phyloP scores from a whole-genome alignment of 2,113 vertebrate genomes.

The Gadus macrocephalus region DNA sequence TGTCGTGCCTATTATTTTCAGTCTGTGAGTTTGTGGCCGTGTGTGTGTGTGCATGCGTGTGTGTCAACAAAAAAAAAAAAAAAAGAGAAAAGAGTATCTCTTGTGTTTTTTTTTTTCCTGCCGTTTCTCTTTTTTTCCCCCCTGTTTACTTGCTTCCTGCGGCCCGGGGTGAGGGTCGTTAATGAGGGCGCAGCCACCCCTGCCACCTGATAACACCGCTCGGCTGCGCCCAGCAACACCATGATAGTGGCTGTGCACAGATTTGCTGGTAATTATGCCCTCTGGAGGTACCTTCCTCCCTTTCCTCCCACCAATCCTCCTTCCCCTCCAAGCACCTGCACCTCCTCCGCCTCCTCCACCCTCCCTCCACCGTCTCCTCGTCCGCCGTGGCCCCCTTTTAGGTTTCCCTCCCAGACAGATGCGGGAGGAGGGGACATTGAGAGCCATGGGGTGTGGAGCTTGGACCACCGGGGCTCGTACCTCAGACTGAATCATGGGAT shows the following conservation, averaged over 20 bases:
- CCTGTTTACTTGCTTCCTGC: constrained; percentile 27
- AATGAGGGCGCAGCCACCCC: constrained; percentile 51
- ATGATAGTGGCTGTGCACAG: constrained; percentile 7
- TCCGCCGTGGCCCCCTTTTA: too few species aligned
- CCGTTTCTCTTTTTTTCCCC: constrained; percentile 39
- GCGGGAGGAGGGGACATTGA: too few species aligned
- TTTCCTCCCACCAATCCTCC: too few species aligned
- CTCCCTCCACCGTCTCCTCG: background rate
- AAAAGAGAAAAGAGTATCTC: constrained; percentile 13
- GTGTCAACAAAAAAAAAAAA: background rate
- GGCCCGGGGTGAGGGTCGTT: constrained; percentile 61
- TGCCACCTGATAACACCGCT: constrained; percentile 44
- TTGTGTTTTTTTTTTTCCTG: background rate
- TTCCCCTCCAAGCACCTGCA: too few species aligned
- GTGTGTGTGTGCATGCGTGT: background rate
- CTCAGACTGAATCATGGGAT: too few species aligned
- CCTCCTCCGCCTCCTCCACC: too few species aligned
- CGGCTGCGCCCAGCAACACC: constrained; percentile 41
- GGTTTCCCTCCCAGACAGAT: too few species aligned
- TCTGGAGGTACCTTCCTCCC: constrained; percentile 39
- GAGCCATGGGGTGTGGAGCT: too few species aligned
- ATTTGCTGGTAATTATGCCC: constrained; percentile 62
- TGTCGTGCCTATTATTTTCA: too few species aligned
- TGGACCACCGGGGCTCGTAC: too few species aligned
- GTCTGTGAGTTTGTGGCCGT: background rate